phyloP scores from a whole-genome alignment of 1,140 invertebrate species.

The Caligus rogercresseyi region DNA sequence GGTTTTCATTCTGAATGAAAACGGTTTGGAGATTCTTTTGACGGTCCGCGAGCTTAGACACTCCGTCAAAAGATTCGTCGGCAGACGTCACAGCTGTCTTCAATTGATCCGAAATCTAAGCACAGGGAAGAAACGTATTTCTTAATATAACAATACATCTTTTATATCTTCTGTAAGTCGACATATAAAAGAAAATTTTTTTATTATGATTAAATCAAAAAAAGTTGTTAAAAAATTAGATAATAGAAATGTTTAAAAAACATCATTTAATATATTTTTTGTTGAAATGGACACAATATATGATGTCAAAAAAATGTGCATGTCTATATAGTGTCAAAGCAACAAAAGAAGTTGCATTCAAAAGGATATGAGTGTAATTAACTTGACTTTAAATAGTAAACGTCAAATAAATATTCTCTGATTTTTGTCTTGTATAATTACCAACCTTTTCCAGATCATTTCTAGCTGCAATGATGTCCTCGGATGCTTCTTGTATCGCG shows the following conservation, averaged over 20 bases:
- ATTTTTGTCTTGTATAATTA: no score
- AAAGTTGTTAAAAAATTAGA: no score
- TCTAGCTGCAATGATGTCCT: conserved; percentile 54
- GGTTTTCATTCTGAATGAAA: conserved; percentile 14
- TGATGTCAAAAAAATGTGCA: no score
- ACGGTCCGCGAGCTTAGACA: neutral
- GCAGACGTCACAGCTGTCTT: conserved; percentile 16
- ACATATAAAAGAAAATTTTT: conserved; percentile 9
- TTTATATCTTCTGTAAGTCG: neutral
- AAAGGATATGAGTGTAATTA: no score
- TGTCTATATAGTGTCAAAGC: no score
- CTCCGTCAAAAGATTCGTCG: neutral
- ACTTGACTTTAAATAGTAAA: no score
- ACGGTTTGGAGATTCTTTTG: conserved; percentile 20
- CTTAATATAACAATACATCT: conserved; percentile 1
- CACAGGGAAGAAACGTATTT: neutral
- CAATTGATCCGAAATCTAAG: conserved; percentile 3
- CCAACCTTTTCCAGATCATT: conserved; percentile 46
- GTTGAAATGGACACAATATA: no score
- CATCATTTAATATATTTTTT: no score
- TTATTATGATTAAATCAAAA: no score
- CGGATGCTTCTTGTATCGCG: conserved; percentile 58
- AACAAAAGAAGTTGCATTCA: no score
- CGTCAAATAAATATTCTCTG: no score
- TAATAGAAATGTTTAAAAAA: no score